Conservation (phyloP, 2,113 vertebrate genomes). For the Pseudolaguvia tuberculata region DNA sequence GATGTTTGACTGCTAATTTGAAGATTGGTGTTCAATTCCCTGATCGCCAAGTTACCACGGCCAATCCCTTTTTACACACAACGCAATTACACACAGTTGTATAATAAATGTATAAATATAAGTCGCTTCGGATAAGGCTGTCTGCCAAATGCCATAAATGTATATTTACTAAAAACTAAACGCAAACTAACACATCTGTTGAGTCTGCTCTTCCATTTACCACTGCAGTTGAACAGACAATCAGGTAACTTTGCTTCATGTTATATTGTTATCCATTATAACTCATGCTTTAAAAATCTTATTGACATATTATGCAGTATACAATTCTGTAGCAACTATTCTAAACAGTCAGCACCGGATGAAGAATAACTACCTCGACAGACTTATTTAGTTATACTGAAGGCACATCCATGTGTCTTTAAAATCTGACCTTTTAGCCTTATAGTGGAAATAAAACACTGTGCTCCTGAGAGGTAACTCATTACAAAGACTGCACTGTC, state of each 20-base stretch:
- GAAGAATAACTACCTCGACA: slow-evolving; percentile 20
- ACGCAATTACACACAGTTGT: too few species aligned
- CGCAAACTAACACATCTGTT: slow-evolving; percentile 30
- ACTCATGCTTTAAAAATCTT: neutral
- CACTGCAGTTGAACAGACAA: neutral
- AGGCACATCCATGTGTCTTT: neutral
- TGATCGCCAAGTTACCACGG: too few species aligned
- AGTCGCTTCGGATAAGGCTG: too few species aligned
- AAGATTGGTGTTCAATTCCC: too few species aligned
- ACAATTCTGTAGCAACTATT: neutral
- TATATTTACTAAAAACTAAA: neutral
- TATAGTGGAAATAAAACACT: neutral
- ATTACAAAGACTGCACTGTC: neutral
- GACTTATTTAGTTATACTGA: slow-evolving; percentile 14
- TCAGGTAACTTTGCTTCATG: neutral
- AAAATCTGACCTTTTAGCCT: neutral
- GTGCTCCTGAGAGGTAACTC: neutral
- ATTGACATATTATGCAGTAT: neutral
- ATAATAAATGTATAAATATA: too few species aligned
- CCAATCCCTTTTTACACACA: too few species aligned
- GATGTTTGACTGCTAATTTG: too few species aligned
- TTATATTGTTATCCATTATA: slow-evolving; percentile 20
- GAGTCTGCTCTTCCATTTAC: slow-evolving; percentile 11
- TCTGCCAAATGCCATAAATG: too few species aligned
- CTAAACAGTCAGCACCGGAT: neutral